phyloP scores from a whole-genome alignment of 2,797 vertebrate species.

The Peromyscus attwateri region DNA sequence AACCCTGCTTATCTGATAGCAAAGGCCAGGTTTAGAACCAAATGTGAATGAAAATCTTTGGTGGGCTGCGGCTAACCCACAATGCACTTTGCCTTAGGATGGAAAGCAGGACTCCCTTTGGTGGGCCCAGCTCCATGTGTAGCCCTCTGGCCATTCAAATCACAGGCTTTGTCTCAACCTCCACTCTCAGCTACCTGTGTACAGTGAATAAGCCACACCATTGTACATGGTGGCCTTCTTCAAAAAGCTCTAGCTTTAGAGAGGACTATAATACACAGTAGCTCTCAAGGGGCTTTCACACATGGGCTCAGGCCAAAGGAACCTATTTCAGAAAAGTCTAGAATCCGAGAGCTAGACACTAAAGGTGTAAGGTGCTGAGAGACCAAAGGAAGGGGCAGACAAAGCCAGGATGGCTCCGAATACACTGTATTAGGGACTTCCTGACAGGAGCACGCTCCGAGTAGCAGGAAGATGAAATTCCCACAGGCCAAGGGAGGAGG shows the following conservation, averaged over 20 bases:
- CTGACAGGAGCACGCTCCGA: not conserved
- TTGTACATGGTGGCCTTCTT: not conserved
- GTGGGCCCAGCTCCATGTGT: too few species aligned
- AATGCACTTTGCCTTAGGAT: not conserved
- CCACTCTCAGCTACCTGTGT: not conserved
- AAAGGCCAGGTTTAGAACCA: not conserved
- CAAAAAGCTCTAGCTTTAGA: not conserved
- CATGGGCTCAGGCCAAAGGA: not conserved
- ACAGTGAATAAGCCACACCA: not conserved
- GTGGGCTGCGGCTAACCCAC: not conserved
- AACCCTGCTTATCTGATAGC: not conserved
- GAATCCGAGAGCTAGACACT: not conserved
- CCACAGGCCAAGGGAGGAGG: not conserved
- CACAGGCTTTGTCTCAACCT: not conserved
- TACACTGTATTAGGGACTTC: not conserved
- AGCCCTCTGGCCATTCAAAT: not conserved
- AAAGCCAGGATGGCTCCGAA: not conserved
- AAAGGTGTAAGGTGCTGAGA: not conserved
- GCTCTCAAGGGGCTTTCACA: not conserved
- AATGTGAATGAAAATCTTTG: not conserved
- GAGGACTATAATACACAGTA: not conserved
- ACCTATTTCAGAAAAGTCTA: not conserved
- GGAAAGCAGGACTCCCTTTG: not conserved
- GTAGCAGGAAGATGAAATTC: not conserved
- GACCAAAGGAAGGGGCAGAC: not conserved